phyloP scores from a whole-genome alignment of 1,140 invertebrate genomes.

The Sarcophaga peregrina region DNA sequence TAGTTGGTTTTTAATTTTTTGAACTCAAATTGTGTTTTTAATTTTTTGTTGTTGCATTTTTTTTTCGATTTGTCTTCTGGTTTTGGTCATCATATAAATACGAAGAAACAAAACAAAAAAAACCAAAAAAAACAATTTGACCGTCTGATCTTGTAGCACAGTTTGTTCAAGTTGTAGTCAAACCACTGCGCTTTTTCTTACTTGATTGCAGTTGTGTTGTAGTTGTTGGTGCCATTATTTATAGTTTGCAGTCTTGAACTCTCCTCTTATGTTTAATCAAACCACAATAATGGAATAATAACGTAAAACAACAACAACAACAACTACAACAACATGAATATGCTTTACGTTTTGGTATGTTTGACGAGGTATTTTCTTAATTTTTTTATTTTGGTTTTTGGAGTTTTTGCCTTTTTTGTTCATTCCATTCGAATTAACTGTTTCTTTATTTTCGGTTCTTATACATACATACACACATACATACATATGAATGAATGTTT shows the following conservation, averaged over 20 bases:
- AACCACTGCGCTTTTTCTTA: neutral
- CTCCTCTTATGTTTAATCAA: slow-evolving; percentile 32
- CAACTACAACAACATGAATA: slow-evolving; percentile 19
- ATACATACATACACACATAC: too few species aligned
- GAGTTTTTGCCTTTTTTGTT: slow-evolving; percentile 13
- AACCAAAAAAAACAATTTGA: neutral
- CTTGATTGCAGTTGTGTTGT: neutral
- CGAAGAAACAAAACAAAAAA: neutral
- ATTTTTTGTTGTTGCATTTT: neutral
- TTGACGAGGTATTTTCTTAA: neutral
- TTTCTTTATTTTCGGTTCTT: neutral
- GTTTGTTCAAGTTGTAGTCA: neutral
- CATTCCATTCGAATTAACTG: slow-evolving; percentile 12
- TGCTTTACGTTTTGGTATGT: slow-evolving; percentile 39
- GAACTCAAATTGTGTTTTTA: neutral
- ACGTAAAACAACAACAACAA: neutral
- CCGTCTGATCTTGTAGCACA: slow-evolving; percentile 33
- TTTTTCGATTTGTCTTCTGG: neutral
- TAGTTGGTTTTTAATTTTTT: slow-evolving; percentile 27
- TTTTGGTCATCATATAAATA: neutral
- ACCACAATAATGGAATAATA: neutral
- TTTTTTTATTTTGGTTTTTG: neutral
- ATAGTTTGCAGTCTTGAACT: slow-evolving; percentile 16
- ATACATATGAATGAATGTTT: too few species aligned
- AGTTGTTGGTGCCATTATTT: neutral